Evolutionary conservation across 2,888 invertebrate genomes (phyloP).

Genomic region (Macaria notata): DNA sequence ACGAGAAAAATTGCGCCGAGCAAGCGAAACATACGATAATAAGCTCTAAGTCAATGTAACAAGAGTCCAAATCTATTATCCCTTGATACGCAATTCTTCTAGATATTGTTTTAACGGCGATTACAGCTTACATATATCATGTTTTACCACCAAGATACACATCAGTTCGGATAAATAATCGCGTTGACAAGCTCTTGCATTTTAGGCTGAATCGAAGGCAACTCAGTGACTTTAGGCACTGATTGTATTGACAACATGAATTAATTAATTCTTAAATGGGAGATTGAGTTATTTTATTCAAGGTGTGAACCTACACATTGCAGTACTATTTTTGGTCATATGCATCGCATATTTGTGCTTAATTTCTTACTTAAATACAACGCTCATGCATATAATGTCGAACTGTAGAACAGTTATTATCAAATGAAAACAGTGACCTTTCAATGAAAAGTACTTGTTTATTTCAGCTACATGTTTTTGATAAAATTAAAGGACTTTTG

Average conservation of each 20-base stretch:
- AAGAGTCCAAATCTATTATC: no score
- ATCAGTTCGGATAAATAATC: constrained; percentile 14
- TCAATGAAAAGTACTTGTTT: no score
- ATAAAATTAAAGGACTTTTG: no score
- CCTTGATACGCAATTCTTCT: no score
- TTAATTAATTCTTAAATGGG: neutral
- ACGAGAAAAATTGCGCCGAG: neutral
- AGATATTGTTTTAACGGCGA: no score
- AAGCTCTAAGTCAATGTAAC: no score
- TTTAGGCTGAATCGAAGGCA: constrained; percentile 30
- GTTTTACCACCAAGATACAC: constrained; percentile 1
- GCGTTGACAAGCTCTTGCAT: constrained; percentile 28
- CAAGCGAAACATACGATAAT: no score
- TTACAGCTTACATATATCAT: no score
- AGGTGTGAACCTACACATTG: neutral
- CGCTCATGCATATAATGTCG: no score
- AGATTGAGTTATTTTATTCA: neutral
- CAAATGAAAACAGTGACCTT: no score
- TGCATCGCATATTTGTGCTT: neutral
- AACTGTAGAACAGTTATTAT: constrained; percentile 9
- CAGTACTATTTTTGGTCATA: neutral
- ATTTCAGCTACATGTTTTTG: no score
- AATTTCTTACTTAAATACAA: neutral
- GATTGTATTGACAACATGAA: constrained; percentile 5
- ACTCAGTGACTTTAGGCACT: constrained; percentile 2